Evolutionary conservation across 53 echinoderm and acorn worm species (phyloP), one percentile per base, ranked within the genome.

Genomic region (Echinarachnius parma): DNA sequence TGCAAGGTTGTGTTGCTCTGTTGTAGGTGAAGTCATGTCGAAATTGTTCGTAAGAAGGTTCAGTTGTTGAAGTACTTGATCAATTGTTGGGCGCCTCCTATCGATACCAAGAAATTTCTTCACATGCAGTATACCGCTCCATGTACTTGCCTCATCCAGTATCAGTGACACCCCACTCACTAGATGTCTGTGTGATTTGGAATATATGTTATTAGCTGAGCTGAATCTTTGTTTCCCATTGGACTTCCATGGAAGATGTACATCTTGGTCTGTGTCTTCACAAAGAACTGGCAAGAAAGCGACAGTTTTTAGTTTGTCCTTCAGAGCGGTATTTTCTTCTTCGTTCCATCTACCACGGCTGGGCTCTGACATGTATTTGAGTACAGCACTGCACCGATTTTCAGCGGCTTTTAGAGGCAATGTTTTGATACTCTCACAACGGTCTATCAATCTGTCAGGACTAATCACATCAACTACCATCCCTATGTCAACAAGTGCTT

Each of bases 1-100:
- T 31, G 29, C 52, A 9, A 68, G 14, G 0, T 52, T 9, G 46
- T 15, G 4, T 23, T 31, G 11, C 2, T 22, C 28, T 19, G 27
- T 48, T 7, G 39, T 15, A 21, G 28, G 13, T 15, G 10, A 50
- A 7, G 28, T 20, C 8, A 11, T 8, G 3, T 53, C 28, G 9
- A 33, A 65, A 31, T 35, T 34, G 3, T 37, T 28, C 9, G 46
- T 42, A 27, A 82, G 3, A 34, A 39, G 55, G 5, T 23, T 34
- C 16, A 82, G 57, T 47, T 82, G 75, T 64, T 66, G 9, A 5
- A 75, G 5, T 44, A 82, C 82, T 23, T 65, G 16, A 19, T 34
- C 9, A 2, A 48, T n/a, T 14, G 61, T 21, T 20, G 82, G 82
- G 7, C 31, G 23, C 59, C 50, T 82, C 5, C 15, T 5, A 26